phyloP scores from a whole-genome alignment of 2,113 vertebrate species.

The Neopipo cinnamomea region DNA sequence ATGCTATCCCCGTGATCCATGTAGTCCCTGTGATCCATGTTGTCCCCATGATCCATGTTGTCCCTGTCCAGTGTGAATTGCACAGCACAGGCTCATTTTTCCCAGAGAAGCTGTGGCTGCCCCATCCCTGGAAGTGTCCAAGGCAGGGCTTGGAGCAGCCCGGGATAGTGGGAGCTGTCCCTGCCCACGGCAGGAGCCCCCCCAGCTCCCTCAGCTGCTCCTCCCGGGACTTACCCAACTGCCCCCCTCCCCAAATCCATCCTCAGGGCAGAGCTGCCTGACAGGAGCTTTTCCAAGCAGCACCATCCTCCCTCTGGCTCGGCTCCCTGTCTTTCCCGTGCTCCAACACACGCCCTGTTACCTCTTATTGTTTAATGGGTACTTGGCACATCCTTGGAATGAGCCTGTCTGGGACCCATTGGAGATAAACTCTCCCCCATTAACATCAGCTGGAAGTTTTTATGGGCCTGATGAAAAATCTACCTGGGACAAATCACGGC shows the following conservation, averaged over 20 bases:
- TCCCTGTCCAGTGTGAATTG: background rate
- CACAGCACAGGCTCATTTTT: background rate
- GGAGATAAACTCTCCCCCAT: background rate
- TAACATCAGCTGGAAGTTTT: background rate
- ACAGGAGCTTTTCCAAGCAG: background rate
- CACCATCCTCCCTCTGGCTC: accelerated
- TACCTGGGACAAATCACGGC: background rate
- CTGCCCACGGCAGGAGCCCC: background rate
- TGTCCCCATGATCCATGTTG: background rate
- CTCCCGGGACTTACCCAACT: background rate
- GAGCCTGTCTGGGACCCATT: background rate
- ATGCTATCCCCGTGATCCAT: too few species aligned
- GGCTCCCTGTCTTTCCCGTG: background rate
- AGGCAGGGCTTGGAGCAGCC: background rate
- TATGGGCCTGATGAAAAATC: background rate
- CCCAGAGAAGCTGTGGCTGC: background rate
- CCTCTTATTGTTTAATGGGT: background rate
- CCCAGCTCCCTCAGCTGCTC: background rate
- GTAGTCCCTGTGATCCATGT: background rate
- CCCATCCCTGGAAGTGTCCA: background rate
- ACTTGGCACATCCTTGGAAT: background rate
- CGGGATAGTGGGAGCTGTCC: background rate
- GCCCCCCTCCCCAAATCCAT: background rate
- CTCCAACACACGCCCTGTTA: background rate
- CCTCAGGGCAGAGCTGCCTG: background rate